phyloP scores from a whole-genome alignment of 2,888 invertebrate genomes.

The Apotomis turbidana region DNA sequence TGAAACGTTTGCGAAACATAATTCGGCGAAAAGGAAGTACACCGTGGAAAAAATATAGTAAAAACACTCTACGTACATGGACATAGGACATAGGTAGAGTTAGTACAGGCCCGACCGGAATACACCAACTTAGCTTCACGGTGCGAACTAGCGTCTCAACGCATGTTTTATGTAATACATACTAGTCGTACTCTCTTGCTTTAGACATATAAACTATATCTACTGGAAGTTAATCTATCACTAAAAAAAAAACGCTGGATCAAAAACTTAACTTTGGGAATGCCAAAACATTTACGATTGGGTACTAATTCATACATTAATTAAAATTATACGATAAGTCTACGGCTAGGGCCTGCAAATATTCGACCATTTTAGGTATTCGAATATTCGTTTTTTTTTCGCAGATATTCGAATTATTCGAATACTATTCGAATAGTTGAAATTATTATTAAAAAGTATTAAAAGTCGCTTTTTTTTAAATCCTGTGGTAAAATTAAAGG shows the following conservation, averaged over 20 bases:
- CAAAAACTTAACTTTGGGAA: neutral
- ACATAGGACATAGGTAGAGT: neutral
- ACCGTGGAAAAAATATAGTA: no score
- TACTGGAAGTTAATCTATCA: slow-evolving; percentile 13
- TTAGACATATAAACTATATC: slow-evolving; percentile 3
- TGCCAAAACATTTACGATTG: neutral
- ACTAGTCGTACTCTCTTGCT: slow-evolving; percentile 1
- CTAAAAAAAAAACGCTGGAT: neutral
- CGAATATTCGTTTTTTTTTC: no score
- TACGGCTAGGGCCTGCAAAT: no score
- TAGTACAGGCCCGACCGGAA: slow-evolving; percentile 17
- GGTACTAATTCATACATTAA: neutral
- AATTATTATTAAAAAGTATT: no score
- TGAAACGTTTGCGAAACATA: no score
- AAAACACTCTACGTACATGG: no score
- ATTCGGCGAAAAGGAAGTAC: no score
- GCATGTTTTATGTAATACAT: slow-evolving; percentile 30
- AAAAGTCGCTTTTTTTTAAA: no score
- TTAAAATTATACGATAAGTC: neutral
- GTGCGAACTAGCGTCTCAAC: slow-evolving; percentile 25
- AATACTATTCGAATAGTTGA: no score
- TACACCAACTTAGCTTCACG: slow-evolving; percentile 19
- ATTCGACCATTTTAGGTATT: no score
- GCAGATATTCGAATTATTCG: no score
- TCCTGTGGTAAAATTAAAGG: no score